Percentiles rank a stretch among this genome's conserved stretches.
Evolutionary conservation across 2,797 vertebrate species (phyloP).

Genomic region (Sciaenops ocellatus): DNA sequence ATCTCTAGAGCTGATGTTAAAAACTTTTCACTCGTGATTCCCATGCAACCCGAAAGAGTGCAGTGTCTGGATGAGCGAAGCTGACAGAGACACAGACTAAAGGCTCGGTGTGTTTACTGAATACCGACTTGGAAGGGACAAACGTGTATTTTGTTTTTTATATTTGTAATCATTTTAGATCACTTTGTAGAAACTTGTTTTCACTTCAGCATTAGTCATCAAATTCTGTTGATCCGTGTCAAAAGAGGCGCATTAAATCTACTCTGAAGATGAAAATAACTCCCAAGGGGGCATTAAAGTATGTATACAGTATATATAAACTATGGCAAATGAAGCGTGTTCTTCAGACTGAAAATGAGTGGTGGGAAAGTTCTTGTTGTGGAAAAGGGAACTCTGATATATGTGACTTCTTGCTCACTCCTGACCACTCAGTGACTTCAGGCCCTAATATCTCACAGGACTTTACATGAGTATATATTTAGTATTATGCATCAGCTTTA

Average conservation of each 20-base stretch:
- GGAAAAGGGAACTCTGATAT: not conserved
- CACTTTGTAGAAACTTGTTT: not conserved
- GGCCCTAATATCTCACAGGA: conserved; percentile 19
- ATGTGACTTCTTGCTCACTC: conserved; percentile 18
- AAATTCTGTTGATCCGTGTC: not conserved
- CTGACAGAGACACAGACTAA: too few relatives aligned
- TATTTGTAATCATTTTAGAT: not conserved
- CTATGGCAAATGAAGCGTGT: not conserved
- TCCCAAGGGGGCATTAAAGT: not conserved
- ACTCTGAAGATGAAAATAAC: not conserved
- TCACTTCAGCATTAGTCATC: not conserved
- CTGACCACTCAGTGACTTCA: conserved; percentile 11
- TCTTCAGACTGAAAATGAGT: not conserved
- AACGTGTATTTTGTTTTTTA: not conserved
- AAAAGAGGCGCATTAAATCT: not conserved
- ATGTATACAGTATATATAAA: not conserved
- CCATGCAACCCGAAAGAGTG: too few relatives aligned
- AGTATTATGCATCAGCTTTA: not conserved
- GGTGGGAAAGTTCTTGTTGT: conserved; percentile 37
- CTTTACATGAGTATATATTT: not conserved
- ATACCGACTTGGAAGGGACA: not conserved
- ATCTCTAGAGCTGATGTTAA: too few relatives aligned
- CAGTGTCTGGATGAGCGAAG: too few relatives aligned
- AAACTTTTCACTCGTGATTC: too few relatives aligned
- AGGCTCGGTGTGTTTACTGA: too few relatives aligned